phyloP scores from a whole-genome alignment of 2,113 vertebrate species.

The Aphelocoma coerulescens region DNA sequence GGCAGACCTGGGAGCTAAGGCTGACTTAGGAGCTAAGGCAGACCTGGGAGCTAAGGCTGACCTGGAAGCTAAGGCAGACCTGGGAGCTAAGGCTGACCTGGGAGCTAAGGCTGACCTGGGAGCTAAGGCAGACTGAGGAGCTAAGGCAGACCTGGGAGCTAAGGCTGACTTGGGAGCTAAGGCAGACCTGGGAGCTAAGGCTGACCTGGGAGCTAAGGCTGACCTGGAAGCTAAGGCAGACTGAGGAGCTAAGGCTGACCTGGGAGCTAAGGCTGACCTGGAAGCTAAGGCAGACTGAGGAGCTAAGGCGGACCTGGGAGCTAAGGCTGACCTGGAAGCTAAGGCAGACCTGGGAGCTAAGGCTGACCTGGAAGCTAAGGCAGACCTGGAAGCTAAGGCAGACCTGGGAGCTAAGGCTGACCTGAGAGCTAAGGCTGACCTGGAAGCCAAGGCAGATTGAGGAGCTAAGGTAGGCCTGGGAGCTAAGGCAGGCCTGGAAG shows the following conservation, averaged over 20 bases:
- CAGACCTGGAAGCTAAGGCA: too few relatives aligned
- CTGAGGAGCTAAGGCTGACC: fast-evolving
- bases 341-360: neutral
- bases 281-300: neutral
- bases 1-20: too few relatives aligned
- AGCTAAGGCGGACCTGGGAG: neutral
- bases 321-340: neutral
- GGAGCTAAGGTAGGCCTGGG: too few relatives aligned
- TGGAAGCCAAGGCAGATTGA: neutral
- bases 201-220: too few relatives aligned
- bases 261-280: neutral
- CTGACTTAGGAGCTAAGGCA: too few relatives aligned
- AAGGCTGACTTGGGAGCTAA: neutral
- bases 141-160: neutral
- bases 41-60: too few relatives aligned
- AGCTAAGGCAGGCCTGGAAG: neutral
- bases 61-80: too few relatives aligned
- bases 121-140: neutral
- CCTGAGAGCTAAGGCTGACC: too few relatives aligned
- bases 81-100: neutral
- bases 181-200: neutral
- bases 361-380: neutral
- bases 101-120: neutral
- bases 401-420: too few relatives aligned
- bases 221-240: neutral